Evolutionary conservation across 2,113 vertebrate genomes (phyloP).

Genomic region (Pao palembangensis): DNA sequence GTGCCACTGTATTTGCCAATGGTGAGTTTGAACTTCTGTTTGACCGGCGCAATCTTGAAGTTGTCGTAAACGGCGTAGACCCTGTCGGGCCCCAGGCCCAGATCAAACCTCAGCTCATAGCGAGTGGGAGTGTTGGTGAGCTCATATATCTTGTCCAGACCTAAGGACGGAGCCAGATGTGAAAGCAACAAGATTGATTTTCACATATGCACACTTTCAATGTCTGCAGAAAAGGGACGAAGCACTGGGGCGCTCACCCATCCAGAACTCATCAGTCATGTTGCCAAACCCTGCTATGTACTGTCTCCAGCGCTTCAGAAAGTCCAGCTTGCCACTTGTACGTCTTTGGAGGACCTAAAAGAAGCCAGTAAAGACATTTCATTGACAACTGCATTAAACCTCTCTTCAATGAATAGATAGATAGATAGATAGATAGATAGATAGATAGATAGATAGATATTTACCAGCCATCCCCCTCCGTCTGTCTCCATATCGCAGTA

Average conservation of each 20-base stretch:
- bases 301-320: slow-evolving; percentile 86
- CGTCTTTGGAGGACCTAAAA: slow-evolving; percentile 85
- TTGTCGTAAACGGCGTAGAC: slow-evolving; percentile 79
- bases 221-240: slow-evolving; percentile 8
- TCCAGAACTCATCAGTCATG: slow-evolving; percentile 85
- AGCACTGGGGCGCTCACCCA: slow-evolving; percentile 72
- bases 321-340: slow-evolving; percentile 81
- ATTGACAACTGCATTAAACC: slow-evolving; percentile 1
- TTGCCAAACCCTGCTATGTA: slow-evolving; percentile 87
- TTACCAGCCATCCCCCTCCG: slow-evolving; percentile 83
- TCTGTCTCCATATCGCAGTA: slow-evolving; percentile 88
- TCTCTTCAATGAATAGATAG: background rate
- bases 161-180: slow-evolving; percentile 54
- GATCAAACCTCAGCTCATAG: slow-evolving; percentile 80
- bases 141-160: slow-evolving; percentile 83
- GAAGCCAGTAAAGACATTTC: background rate
- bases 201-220: slow-evolving; percentile 6
- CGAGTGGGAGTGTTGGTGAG: slow-evolving; percentile 76
- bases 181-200: slow-evolving; percentile 7
- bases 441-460: background rate
- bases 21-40: slow-evolving; percentile 78
- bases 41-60: slow-evolving; percentile 80
- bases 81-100: slow-evolving; percentile 73
- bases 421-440: background rate
- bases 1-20: slow-evolving; percentile 83